phyloP scores from a whole-genome alignment of 2,797 vertebrate genomes.

The Diceros bicornis region DNA sequence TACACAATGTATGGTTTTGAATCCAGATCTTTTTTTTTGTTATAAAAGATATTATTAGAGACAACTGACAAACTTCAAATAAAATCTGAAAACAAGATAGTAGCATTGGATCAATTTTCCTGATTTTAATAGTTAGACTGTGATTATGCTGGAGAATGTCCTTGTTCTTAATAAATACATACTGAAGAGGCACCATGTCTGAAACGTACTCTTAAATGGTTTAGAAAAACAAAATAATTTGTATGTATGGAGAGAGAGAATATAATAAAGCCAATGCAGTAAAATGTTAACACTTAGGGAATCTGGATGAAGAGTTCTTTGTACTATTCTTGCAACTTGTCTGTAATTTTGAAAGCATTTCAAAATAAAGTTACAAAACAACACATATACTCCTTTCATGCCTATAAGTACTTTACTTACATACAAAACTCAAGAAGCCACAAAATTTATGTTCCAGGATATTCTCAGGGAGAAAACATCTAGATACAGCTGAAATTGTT shows the following conservation, averaged over 20 bases:
- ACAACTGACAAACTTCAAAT: neutral
- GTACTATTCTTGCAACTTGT: neutral
- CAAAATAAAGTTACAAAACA: neutral
- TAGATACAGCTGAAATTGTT: neutral
- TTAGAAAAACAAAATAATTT: neutral
- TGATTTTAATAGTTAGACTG: slow-evolving; percentile 3
- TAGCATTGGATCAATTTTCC: neutral
- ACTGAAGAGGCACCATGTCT: neutral
- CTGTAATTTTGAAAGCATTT: neutral
- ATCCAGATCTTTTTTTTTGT: neutral
- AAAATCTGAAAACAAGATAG: neutral
- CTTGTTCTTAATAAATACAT: neutral
- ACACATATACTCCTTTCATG: neutral
- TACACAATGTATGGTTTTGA: neutral
- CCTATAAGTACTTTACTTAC: neutral
- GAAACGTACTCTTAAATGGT: neutral
- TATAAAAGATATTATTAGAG: neutral
- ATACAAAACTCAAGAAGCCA: neutral
- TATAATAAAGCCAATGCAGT: neutral
- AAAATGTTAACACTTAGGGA: neutral
- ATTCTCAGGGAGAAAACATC: neutral
- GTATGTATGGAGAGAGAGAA: neutral
- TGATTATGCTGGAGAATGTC: neutral
- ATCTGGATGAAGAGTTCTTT: neutral
- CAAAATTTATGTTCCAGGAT: neutral